phyloP scores from a whole-genome alignment of 2,113 vertebrate species.

The Recurvirostra avosetta region DNA sequence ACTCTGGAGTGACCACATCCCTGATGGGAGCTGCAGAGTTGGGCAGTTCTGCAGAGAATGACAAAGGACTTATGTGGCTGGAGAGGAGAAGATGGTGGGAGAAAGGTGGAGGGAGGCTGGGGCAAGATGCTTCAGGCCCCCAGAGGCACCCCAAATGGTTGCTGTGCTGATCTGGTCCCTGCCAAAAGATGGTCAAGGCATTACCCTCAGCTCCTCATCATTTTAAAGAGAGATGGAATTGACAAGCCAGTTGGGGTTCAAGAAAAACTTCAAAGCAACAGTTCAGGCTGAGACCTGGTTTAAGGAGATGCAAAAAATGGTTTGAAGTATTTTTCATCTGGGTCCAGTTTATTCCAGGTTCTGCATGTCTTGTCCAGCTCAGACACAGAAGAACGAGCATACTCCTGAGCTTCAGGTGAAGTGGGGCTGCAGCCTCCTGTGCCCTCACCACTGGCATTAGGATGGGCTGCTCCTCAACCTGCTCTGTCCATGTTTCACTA shows the following conservation, averaged over 20 bases:
- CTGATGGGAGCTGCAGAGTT: background rate
- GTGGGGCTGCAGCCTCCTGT: background rate
- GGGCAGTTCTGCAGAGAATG: background rate
- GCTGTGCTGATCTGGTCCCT: background rate
- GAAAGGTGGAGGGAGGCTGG: background rate
- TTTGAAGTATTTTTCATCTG: background rate
- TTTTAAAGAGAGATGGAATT: background rate
- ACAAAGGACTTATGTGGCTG: background rate
- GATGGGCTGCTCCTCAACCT: background rate
- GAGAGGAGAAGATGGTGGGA: background rate
- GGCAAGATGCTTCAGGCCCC: background rate
- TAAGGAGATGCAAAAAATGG: background rate
- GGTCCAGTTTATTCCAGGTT: background rate
- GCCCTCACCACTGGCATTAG: background rate
- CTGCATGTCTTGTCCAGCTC: background rate
- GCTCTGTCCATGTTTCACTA: background rate
- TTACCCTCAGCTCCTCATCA: background rate
- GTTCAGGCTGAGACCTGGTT: background rate
- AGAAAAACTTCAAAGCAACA: background rate
- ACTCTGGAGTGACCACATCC: background rate
- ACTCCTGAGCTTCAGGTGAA: background rate
- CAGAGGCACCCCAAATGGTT: background rate
- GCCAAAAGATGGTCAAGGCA: background rate
- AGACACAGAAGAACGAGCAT: background rate
- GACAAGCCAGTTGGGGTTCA: background rate